A percentile compares a stretch with the other conserved stretches of the same genome.
phyloP scores from a whole-genome alignment of 92 coral and sea anemone species.

The Porites rus region DNA sequence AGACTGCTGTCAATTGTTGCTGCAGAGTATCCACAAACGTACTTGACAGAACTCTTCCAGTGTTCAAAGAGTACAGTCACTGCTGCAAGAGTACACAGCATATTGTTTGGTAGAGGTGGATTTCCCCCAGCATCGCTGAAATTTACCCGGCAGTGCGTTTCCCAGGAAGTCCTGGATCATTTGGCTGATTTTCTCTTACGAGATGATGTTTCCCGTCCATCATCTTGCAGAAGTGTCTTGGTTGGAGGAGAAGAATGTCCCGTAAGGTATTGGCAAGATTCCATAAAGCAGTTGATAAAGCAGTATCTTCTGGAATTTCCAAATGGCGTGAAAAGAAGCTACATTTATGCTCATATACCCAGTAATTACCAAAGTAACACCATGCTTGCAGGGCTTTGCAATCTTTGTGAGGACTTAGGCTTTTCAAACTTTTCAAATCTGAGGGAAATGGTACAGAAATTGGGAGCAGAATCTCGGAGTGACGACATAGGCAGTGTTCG shows the following conservation, averaged over 20 bases:
- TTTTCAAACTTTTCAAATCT: background rate
- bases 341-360: conserved; percentile 43
- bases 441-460: background rate
- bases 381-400: conserved; percentile 55
- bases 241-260: too few relatives aligned
- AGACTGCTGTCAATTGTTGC: conserved; percentile 55
- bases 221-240: too few relatives aligned
- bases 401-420: conserved; percentile 40
- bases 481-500: too few relatives aligned
- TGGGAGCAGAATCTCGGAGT: background rate
- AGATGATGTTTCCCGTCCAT: too few relatives aligned
- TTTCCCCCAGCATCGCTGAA: conserved; percentile 38
- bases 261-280: too few relatives aligned
- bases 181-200: too few relatives aligned
- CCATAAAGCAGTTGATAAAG: too few relatives aligned
- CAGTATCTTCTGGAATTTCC: conserved; percentile 8
- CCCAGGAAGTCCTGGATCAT: too few relatives aligned
- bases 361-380: conserved; percentile 4
- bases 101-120: conserved; percentile 65
- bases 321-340: conserved; percentile 14
- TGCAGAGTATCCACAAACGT: conserved; percentile 37
- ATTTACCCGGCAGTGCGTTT: background rate
- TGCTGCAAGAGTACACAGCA: conserved; percentile 44
- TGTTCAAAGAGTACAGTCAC: conserved; percentile 56
- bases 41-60: conserved; percentile 36